Evolutionary conservation across 2,888 invertebrate species (phyloP), one percentile per base, ranked within the genome.

Genomic region (Drosophila setosimentum): DNA sequence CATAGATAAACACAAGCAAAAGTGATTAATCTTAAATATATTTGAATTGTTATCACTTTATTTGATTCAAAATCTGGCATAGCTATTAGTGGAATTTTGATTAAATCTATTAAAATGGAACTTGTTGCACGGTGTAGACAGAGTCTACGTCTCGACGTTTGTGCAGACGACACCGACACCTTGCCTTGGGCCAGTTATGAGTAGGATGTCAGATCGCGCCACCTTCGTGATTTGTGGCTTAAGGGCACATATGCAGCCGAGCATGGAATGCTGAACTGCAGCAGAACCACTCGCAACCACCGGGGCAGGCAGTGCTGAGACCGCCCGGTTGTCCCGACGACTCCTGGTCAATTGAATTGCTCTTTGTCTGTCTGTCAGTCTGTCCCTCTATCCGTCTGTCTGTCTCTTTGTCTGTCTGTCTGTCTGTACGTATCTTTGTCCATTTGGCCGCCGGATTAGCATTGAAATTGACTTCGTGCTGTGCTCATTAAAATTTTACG

Each of bases 401-500:
- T 24, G 30, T 49, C 35, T 51, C 35, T 67, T 53, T 45, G 40
- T 48, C 51, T 50, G 54, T 67, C 60, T 53, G 65, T 60, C 61
- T 40, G 62, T 57, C 58, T 27, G 32, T 55, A 55, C 45, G 51
- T 61, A 42, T 32, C 60, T 66, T 64, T 77, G 80, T 79, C 58
- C 66, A 27, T 70, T 59, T 89, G 80, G 83, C 79, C 86, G 82
- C 79, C 87, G 87, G 90, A 90, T 87, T 87, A 90, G 87, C 87
- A 87, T 90, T 87, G 87, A 87, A 87, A 87, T 87, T 87, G 87
- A 88, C 89, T 87, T 87, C 87, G 87, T 87, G 87, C 87, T 86
- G 90, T 76, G 90, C 87, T 87, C 87, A 87, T 87, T 87, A 87
- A 90, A 87, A 90, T 90, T 87, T 90, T 90, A 87, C 87, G 90